These are phyloP conservation scores for Limosa lapponica DNA, from an alignment of 2,797 vertebrate genomes.

Conservation along the genomic window DNA sequence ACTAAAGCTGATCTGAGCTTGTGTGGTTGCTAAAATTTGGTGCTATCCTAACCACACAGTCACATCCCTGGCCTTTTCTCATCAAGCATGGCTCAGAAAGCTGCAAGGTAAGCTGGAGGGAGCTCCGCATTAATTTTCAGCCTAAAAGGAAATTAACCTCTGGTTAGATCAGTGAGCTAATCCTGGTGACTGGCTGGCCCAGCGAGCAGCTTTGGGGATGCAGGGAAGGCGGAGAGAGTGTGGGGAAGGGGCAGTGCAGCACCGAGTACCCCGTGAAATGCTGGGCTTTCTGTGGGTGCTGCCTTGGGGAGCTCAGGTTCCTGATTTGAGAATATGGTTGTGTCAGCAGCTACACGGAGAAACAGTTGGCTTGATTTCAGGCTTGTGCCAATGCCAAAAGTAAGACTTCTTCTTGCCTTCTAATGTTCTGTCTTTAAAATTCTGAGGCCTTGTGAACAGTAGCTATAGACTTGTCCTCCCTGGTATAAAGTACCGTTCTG, in stretches of 20 bases:
- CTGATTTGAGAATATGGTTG: not conserved
- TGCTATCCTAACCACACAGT: not conserved
- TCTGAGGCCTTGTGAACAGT: not conserved
- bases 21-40: not conserved
- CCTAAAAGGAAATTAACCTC: not conserved
- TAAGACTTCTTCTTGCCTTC: not conserved
- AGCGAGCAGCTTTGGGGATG: not conserved
- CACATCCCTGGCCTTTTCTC: not conserved
- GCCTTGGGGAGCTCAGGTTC: not conserved
- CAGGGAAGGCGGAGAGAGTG: rapidly evolving
- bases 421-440: not conserved
- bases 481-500: rapidly evolving
- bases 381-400: not conserved
- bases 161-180: rapidly evolving
- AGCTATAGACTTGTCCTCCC: not conserved
- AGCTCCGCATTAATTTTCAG: not conserved
- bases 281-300: not conserved
- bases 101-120: not conserved
- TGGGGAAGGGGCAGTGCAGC: not conserved
- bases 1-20: not conserved
- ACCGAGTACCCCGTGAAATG: rapidly evolving
- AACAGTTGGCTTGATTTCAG: not conserved
- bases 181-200: not conserved
- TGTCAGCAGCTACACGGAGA: rapidly evolving
- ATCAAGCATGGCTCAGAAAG: not conserved